A percentile compares a stretch with the other conserved stretches of the same genome.
Evolutionary conservation across 2,888 invertebrate genomes (phyloP).

Genomic region (Idaea aversata): DNA sequence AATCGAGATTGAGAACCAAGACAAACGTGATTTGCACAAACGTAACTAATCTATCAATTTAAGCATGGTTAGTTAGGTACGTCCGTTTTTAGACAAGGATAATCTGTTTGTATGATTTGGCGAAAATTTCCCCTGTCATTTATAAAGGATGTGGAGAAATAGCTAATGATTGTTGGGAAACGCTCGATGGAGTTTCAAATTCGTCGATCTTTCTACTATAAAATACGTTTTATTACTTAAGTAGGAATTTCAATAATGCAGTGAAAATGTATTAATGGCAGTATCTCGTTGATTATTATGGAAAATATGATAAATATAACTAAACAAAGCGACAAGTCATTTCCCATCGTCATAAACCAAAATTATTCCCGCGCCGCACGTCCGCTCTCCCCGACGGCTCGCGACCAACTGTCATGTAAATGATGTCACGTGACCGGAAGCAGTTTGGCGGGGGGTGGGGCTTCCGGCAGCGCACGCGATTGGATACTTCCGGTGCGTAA

Average conservation of each 20-base stretch:
- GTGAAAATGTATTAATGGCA: too few species aligned
- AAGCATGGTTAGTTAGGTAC: slow-evolving; percentile 72
- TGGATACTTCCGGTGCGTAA: slow-evolving; percentile 76
- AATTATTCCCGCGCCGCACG: slow-evolving; percentile 46
- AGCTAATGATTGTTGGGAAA: background rate
- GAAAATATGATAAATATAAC: slow-evolving; percentile 2
- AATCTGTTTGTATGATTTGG: slow-evolving; percentile 45
- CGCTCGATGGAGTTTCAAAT: background rate
- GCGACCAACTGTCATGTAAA: slow-evolving; percentile 73
- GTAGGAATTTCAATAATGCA: too few species aligned
- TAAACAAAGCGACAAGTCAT: slow-evolving; percentile 43
- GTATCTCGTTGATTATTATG: background rate
- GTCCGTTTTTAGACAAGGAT: slow-evolving; percentile 1
- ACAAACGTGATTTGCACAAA: slow-evolving; percentile 63
- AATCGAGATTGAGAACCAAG: slow-evolving; percentile 40
- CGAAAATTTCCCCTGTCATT: slow-evolving; percentile 66
- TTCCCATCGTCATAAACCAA: slow-evolving; percentile 60
- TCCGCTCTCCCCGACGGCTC: slow-evolving; percentile 53
- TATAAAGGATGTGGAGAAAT: slow-evolving; percentile 36
- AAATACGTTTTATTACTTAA: background rate
- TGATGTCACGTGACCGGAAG: slow-evolving; percentile 80
- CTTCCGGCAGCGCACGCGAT: slow-evolving; percentile 75
- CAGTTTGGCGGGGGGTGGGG: slow-evolving; percentile 69
- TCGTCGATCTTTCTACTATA: background rate
- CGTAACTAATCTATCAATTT: slow-evolving; percentile 72